phyloP scores from a whole-genome alignment of 2,113 vertebrate genomes.

The Oriolus oriolus region DNA sequence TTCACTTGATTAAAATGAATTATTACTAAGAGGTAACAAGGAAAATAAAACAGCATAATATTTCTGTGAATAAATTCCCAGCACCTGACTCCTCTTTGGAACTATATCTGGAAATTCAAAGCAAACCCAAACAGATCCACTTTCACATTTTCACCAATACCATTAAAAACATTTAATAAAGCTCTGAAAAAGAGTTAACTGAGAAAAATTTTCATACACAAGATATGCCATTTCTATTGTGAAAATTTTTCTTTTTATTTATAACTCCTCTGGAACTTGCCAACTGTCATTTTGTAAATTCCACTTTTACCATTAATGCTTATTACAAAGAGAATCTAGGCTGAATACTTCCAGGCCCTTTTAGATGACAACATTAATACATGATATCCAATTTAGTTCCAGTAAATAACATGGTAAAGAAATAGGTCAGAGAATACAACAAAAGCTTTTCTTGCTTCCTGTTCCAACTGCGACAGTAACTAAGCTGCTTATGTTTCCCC shows the following conservation, averaged over 20 bases:
- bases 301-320: not conserved
- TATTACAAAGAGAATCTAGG: not conserved
- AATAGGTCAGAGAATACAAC: conserved; percentile 25
- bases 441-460: not conserved
- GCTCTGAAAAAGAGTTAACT: not conserved
- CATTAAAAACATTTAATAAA: not conserved
- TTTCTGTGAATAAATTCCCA: not conserved
- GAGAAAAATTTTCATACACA: not conserved
- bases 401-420: conserved; percentile 7
- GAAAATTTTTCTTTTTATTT: not conserved
- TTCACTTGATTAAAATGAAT: not conserved
- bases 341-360: not conserved
- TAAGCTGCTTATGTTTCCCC: conserved; percentile 28
- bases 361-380: not conserved
- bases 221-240: not conserved
- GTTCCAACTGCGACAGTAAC: not conserved
- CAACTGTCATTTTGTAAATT: not conserved
- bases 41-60: not conserved
- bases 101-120: not conserved
- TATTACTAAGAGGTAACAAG: not conserved
- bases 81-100: not conserved
- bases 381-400: not conserved
- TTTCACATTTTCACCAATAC: not conserved
- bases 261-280: not conserved
- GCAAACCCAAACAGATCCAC: not conserved